Conservation (phyloP, 2,888 invertebrate genomes). For the Capitulum mitella region DNA sequence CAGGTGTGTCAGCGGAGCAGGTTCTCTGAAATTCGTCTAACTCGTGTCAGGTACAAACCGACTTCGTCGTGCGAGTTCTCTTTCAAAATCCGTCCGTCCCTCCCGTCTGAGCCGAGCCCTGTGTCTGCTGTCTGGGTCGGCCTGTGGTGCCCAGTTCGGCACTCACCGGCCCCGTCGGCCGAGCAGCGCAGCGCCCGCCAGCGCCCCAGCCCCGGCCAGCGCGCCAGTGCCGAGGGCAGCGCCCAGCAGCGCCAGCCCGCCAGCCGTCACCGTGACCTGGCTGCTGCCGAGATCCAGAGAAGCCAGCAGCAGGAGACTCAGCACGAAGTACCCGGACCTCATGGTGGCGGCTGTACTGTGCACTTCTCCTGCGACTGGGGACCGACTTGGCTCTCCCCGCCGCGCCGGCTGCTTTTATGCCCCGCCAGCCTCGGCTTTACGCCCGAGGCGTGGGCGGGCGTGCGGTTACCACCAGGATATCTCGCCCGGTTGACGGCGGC, state of each 20-base stretch:
- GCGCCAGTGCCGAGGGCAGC: background rate
- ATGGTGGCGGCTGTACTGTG: background rate
- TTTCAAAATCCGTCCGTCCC: too few relatives aligned
- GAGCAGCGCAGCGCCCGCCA: background rate
- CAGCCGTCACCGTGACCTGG: background rate
- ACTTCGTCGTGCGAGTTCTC: too few relatives aligned
- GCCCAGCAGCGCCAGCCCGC: background rate
- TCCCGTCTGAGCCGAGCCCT: too few relatives aligned
- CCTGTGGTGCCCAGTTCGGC: too few relatives aligned
- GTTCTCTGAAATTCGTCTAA: too few relatives aligned
- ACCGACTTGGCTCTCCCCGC: background rate
- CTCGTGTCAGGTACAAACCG: too few relatives aligned
- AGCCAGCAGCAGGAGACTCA: constrained; percentile 11
- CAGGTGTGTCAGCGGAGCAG: too few relatives aligned
- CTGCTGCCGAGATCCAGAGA: background rate
- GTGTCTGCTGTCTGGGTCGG: too few relatives aligned
- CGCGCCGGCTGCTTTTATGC: background rate
- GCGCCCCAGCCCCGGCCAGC: background rate
- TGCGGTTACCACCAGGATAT: too few relatives aligned
- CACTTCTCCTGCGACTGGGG: background rate
- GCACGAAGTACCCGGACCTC: background rate
- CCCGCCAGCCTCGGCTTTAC: background rate
- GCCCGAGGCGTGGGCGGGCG: background rate
- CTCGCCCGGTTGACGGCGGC: too few relatives aligned
- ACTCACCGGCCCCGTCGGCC: too few relatives aligned